A percentile compares a stretch with the other conserved stretches of the same genome.
Evolutionary conservation across 2,113 vertebrate species (phyloP).

Genomic region (Calyptommatus sinebrachiatus): DNA sequence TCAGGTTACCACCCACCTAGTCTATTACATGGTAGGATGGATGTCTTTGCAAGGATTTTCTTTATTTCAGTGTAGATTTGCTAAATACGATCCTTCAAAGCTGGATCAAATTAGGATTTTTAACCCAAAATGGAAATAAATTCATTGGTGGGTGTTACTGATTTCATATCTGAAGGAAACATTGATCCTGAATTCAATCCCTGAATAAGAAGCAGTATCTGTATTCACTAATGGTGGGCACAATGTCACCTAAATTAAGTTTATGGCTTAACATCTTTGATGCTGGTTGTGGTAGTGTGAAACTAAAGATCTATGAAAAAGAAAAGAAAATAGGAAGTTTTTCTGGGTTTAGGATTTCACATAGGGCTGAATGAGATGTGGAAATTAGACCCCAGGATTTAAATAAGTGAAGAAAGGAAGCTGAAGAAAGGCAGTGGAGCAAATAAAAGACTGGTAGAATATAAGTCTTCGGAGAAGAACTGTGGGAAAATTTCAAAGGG

Average conservation of each 20-base stretch:
- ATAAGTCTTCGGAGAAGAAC: neutral
- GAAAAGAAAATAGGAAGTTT: neutral
- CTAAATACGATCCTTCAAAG: neutral
- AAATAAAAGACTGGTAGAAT: neutral
- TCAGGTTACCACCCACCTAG: no score
- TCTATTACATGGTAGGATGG: neutral
- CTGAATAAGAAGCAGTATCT: neutral
- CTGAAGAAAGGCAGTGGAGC: neutral
- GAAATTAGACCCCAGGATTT: neutral
- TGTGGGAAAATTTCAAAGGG: neutral
- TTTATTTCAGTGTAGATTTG: neutral
- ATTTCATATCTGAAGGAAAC: neutral
- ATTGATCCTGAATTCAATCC: neutral
- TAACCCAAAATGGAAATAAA: neutral
- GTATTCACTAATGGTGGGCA: neutral
- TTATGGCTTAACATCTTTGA: neutral
- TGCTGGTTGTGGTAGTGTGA: neutral
- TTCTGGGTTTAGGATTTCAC: neutral
- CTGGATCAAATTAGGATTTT: neutral
- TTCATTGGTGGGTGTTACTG: neutral
- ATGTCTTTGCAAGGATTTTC: neutral
- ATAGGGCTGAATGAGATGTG: neutral
- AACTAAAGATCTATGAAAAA: neutral
- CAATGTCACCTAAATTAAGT: neutral
- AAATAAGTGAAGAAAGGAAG: neutral